Percentiles rank a stretch among this genome's conserved stretches.
phyloP scores from a whole-genome alignment of 2,113 vertebrate genomes.

The Entelurus aequoreus region DNA sequence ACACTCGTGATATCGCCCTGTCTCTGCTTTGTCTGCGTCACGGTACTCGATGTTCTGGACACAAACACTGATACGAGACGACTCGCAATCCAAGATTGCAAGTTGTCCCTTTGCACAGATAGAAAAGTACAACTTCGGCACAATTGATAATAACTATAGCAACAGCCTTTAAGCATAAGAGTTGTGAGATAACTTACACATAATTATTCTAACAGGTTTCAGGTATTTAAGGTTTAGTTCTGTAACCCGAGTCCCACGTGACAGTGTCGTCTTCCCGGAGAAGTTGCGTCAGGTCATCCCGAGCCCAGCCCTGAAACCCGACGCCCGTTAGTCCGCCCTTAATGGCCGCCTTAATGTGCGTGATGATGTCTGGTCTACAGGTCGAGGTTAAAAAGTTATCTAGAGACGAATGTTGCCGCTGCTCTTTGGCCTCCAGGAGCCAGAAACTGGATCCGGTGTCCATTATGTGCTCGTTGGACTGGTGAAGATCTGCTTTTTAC shows the following conservation, averaged over 20 bases:
- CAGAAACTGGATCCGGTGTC: constrained; percentile 67
- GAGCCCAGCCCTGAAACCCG: constrained; percentile 48
- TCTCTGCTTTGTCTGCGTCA: no score
- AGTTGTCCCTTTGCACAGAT: no score
- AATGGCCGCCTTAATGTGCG: constrained; percentile 62
- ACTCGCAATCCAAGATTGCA: no score
- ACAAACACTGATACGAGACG: no score
- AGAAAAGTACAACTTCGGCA: no score
- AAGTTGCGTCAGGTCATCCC: not conserved
- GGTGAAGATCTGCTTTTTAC: constrained; percentile 60
- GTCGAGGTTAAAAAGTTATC: constrained; percentile 66
- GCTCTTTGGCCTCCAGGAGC: constrained; percentile 62
- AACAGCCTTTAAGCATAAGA: no score
- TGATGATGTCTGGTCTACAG: constrained; percentile 61
- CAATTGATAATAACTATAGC: no score
- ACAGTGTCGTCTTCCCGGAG: constrained; percentile 4
- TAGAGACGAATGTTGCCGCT: no score
- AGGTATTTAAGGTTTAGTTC: not conserved
- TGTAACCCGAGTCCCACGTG: not conserved
- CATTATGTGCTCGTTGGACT: constrained; percentile 64
- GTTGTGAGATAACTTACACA: no score
- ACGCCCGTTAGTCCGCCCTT: constrained; percentile 42
- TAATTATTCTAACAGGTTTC: not conserved
- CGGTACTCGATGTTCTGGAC: no score
- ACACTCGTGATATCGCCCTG: no score